Conservation (phyloP, 2,888 invertebrate genomes). For the Drosophila kokeensis region DNA sequence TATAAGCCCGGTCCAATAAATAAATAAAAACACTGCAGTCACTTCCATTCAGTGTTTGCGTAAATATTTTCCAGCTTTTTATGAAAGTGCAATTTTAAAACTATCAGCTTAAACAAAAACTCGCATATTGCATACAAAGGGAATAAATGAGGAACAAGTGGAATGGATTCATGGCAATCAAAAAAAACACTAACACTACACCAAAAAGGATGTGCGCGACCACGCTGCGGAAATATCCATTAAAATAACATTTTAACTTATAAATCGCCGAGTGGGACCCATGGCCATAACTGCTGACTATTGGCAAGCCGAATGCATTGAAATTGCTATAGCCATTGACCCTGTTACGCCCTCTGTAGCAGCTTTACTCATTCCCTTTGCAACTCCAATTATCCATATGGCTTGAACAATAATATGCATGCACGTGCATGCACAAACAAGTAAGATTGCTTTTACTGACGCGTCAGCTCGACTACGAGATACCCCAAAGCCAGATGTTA, state of each 20-base stretch:
- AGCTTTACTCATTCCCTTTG: slow-evolving; percentile 55
- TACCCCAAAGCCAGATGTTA: neutral
- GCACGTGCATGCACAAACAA: slow-evolving; percentile 7
- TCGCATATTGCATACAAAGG: neutral
- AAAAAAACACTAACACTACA: slow-evolving; percentile 37
- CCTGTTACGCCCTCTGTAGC: slow-evolving; percentile 9
- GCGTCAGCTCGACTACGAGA: neutral
- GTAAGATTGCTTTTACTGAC: neutral
- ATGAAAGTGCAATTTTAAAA: slow-evolving; percentile 5
- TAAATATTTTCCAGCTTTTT: slow-evolving; percentile 12
- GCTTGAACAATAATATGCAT: slow-evolving; percentile 49
- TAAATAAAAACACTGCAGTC: slow-evolving; percentile 10
- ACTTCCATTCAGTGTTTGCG: slow-evolving; percentile 13
- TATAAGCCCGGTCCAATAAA: slow-evolving; percentile 13
- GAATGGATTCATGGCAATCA: neutral
- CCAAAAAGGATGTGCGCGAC: slow-evolving; percentile 61
- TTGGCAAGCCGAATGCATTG: slow-evolving; percentile 29
- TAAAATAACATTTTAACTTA: slow-evolving; percentile 77
- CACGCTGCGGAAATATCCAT: slow-evolving; percentile 76
- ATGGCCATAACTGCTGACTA: slow-evolving; percentile 32
- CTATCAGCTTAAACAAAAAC: slow-evolving; percentile 11
- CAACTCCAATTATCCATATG: slow-evolving; percentile 56
- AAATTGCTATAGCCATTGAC: slow-evolving; percentile 16
- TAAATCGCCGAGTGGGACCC: slow-evolving; percentile 65
- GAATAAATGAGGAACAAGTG: neutral